Conservation (phyloP, 64 coral and sea anemone species). For the Cladopsammia gracilis region DNA sequence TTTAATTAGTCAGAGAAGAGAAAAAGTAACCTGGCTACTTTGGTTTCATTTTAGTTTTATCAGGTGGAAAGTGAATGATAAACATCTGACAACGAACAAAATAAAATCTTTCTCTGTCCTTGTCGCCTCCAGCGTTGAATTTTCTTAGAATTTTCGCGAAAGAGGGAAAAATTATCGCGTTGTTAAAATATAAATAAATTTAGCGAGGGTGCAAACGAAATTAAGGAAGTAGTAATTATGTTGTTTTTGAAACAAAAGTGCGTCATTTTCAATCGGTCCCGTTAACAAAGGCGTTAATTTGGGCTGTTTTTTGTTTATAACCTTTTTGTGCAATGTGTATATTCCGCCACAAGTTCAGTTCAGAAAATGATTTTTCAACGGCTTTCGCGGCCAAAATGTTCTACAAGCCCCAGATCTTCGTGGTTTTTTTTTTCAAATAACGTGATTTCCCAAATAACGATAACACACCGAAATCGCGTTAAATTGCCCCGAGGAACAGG, state of each 20-base stretch:
- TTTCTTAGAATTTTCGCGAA: background rate
- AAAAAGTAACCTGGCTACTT: background rate
- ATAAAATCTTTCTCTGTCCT: background rate
- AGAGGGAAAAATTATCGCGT: background rate
- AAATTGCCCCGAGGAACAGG: no score
- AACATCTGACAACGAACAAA: background rate
- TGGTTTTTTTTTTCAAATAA: no score
- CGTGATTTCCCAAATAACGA: no score
- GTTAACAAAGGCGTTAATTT: constrained; percentile 17
- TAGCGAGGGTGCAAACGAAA: background rate
- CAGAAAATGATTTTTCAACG: no score
- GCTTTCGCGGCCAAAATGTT: no score
- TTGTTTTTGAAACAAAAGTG: background rate
- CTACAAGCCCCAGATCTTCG: no score
- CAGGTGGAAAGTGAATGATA: no score
- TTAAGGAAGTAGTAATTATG: background rate
- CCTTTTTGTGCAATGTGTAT: no score
- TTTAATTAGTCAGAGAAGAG: background rate
- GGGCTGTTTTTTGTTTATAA: background rate
- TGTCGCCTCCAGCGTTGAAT: no score
- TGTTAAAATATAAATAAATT: constrained; percentile 4
- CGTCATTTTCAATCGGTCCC: background rate
- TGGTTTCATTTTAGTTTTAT: background rate
- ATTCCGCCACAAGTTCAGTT: no score
- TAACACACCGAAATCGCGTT: no score